Percentiles rank a stretch among this genome's conserved stretches.
These are phyloP conservation scores for Apogon talboti DNA, from an alignment of 2,797 vertebrate species.

Conservation along the genomic window DNA sequence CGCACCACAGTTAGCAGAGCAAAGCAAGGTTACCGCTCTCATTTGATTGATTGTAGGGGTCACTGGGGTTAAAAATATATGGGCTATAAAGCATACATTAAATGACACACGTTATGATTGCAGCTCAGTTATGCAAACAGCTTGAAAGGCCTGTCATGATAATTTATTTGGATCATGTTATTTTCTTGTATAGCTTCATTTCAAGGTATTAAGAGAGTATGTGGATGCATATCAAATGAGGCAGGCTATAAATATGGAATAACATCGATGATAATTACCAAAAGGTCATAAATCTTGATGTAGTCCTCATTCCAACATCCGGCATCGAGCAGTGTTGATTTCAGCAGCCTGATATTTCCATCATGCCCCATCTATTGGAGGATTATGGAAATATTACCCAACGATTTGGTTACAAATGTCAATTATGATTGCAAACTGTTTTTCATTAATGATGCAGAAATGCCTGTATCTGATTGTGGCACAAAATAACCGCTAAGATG, in stretches of 20 bases:
- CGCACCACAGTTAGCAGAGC: neutral
- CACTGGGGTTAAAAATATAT: neutral
- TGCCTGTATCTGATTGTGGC: constrained; percentile 5
- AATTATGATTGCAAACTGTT: constrained; percentile 26
- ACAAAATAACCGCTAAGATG: neutral
- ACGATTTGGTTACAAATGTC: constrained; percentile 23
- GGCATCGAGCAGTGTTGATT: constrained; percentile 1
- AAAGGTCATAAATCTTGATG: constrained; percentile 22
- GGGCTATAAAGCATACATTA: neutral
- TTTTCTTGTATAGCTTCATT: constrained; percentile 23
- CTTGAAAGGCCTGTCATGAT: constrained; percentile 31
- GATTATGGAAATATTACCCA: constrained; percentile 17
- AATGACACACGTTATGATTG: constrained; percentile 37
- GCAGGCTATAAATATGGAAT: constrained; percentile 23
- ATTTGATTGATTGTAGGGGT: constrained; percentile 7
- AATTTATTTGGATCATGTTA: constrained; percentile 46
- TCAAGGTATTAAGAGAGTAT: constrained; percentile 20
- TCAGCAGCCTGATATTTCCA: constrained; percentile 11
- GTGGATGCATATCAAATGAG: constrained; percentile 22
- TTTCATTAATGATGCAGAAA: neutral
- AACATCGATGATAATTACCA: constrained; percentile 20
- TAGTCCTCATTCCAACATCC: constrained; percentile 1
- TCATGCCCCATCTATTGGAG: constrained; percentile 7
- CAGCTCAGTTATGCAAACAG: constrained; percentile 45
- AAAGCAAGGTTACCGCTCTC: neutral